Evolutionary conservation across 2,888 invertebrate species (phyloP).

Genomic region (Tethea ocularis): DNA sequence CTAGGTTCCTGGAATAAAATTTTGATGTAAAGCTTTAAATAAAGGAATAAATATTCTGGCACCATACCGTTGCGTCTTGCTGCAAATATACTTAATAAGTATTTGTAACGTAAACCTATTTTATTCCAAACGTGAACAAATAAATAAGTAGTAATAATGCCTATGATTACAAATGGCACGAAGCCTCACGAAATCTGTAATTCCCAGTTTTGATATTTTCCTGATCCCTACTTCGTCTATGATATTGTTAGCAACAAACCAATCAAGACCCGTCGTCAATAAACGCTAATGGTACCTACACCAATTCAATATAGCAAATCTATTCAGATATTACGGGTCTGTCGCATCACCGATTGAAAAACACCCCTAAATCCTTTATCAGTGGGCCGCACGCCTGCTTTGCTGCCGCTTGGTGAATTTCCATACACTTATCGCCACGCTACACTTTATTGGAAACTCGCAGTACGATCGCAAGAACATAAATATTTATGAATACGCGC

Average conservation of each 20-base stretch:
- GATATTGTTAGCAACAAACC: neutral
- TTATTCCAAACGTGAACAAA: too few relatives aligned
- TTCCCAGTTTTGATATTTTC: neutral
- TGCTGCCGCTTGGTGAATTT: conserved; percentile 54
- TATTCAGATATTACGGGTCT: conserved; percentile 53
- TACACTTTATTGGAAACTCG: conserved; percentile 50
- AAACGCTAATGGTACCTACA: conserved; percentile 8
- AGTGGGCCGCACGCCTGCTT: conserved; percentile 57
- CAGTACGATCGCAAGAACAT: conserved; percentile 42
- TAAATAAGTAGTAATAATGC: too few relatives aligned
- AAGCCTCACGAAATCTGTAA: too few relatives aligned
- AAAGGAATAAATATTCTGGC: conserved; percentile 22
- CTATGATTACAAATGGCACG: too few relatives aligned
- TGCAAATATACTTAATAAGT: neutral
- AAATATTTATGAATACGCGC: conserved; percentile 46
- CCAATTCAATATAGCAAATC: conserved; percentile 25
- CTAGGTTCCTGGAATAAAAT: conserved; percentile 62
- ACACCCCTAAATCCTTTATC: conserved; percentile 70
- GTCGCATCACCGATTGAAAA: conserved; percentile 59
- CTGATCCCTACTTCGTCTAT: neutral
- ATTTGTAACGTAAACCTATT: neutral
- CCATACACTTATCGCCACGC: conserved; percentile 63
- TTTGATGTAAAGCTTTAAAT: conserved; percentile 60
- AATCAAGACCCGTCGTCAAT: conserved; percentile 6
- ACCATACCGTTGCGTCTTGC: neutral